Conservation (phyloP, 2,113 vertebrate genomes). For the Alectura lathami region DNA sequence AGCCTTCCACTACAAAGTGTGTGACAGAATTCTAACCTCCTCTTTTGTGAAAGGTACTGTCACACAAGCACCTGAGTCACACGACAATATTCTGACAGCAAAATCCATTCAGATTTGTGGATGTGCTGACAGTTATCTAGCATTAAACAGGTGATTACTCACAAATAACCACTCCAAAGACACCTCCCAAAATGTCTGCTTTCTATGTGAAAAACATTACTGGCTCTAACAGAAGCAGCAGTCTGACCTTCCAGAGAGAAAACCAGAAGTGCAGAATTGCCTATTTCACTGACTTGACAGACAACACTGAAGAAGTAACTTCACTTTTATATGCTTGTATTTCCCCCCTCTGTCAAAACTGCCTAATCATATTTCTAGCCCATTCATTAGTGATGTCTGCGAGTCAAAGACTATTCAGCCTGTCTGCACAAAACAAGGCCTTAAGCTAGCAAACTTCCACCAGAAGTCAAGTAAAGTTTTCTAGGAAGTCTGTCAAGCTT, state of each 20-base stretch:
- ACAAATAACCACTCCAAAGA: background rate
- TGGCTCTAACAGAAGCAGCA: background rate
- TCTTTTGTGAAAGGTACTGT: background rate
- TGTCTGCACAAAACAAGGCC: background rate
- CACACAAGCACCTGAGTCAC: background rate
- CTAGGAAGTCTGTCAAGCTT: background rate
- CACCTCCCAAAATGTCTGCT: background rate
- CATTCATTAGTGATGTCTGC: background rate
- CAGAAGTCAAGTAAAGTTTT: background rate
- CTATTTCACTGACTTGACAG: rapidly evolving
- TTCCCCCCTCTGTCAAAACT: background rate
- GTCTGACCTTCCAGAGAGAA: background rate
- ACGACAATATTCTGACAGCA: background rate
- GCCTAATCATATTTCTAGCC: background rate
- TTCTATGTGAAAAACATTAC: background rate
- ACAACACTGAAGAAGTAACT: background rate
- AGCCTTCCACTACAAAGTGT: background rate
- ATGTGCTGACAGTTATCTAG: background rate
- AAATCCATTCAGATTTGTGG: background rate
- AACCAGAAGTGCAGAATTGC: background rate
- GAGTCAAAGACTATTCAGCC: background rate
- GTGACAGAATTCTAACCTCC: background rate
- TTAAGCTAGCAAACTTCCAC: background rate
- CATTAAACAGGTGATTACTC: background rate
- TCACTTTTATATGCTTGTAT: background rate